Conservation (phyloP, 2,888 invertebrate genomes). For the Herminia tarsipennalis region DNA sequence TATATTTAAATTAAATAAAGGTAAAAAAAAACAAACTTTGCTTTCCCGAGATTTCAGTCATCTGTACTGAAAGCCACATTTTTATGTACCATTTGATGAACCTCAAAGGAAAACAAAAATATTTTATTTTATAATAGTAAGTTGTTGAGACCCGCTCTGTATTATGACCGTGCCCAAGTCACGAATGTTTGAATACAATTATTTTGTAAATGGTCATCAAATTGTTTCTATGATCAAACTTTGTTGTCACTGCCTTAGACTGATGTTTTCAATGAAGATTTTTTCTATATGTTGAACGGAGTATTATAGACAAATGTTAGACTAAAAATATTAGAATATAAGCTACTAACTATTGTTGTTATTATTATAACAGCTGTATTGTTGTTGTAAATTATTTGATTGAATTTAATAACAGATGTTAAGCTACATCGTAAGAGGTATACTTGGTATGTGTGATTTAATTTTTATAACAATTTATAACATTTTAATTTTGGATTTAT, state of each 20-base stretch:
- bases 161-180: no score
- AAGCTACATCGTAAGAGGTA: conserved; percentile 62
- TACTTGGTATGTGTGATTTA: conserved; percentile 72
- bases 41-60: no score
- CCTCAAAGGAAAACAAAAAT: no score
- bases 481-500: conserved; percentile 60
- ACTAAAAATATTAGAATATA: conserved; percentile 61
- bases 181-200: conserved; percentile 18
- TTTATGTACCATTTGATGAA: no score
- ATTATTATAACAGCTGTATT: conserved; percentile 72
- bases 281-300: conserved; percentile 70
- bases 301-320: conserved; percentile 71
- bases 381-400: conserved; percentile 82
- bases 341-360: conserved; percentile 75
- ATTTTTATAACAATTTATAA: conserved; percentile 67
- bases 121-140: no score
- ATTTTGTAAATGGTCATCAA: conserved; percentile 30
- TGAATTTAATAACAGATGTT: conserved; percentile 75
- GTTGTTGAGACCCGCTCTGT: no score
- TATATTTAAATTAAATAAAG: no score
- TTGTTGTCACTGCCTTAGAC: conserved; percentile 83
- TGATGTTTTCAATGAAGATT: conserved; percentile 77
- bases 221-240: conserved; percentile 61
- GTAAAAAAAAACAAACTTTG: no score
- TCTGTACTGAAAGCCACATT: no score